phyloP scores from a whole-genome alignment of 2,888 invertebrate species.

The Opisthograptis luteolata region DNA sequence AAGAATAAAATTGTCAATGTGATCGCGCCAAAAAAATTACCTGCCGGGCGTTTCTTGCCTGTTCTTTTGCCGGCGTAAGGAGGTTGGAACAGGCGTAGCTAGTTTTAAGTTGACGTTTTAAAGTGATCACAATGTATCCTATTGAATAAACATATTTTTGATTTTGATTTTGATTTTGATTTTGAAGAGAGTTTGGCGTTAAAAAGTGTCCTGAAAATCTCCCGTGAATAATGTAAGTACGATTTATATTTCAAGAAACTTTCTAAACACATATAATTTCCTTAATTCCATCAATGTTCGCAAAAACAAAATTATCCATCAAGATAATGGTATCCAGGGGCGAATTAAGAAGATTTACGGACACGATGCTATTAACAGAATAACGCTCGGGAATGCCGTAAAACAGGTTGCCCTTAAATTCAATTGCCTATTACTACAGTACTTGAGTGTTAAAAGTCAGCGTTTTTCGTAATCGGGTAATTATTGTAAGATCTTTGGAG shows the following conservation, averaged over 20 bases:
- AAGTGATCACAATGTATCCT: too few species aligned
- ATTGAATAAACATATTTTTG: too few species aligned
- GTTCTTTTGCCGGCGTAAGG: too few species aligned
- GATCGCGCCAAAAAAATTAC: too few species aligned
- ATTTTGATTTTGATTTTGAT: too few species aligned
- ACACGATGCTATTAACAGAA: constrained; percentile 40
- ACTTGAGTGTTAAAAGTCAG: constrained; percentile 25
- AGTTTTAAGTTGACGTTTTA: too few species aligned
- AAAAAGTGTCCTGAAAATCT: too few species aligned
- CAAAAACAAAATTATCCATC: constrained; percentile 43
- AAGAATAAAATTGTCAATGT: too few species aligned
- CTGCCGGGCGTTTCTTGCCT: too few species aligned
- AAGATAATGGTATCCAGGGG: constrained; percentile 39
- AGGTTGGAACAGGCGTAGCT: too few species aligned
- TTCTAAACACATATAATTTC: constrained; percentile 8
- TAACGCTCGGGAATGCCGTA: constrained; percentile 36
- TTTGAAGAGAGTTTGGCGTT: too few species aligned
- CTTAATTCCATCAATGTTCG: constrained; percentile 22
- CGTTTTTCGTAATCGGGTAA: constrained; percentile 17
- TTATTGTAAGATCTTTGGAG: constrained; percentile 10
- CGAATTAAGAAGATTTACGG: constrained; percentile 49
- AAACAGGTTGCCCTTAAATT: constrained; percentile 38
- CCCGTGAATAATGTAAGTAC: too few species aligned
- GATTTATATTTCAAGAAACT: constrained; percentile 8
- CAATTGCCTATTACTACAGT: constrained; percentile 40